phyloP scores from a whole-genome alignment of 2,888 invertebrate species.

The Auanema sp. region DNA sequence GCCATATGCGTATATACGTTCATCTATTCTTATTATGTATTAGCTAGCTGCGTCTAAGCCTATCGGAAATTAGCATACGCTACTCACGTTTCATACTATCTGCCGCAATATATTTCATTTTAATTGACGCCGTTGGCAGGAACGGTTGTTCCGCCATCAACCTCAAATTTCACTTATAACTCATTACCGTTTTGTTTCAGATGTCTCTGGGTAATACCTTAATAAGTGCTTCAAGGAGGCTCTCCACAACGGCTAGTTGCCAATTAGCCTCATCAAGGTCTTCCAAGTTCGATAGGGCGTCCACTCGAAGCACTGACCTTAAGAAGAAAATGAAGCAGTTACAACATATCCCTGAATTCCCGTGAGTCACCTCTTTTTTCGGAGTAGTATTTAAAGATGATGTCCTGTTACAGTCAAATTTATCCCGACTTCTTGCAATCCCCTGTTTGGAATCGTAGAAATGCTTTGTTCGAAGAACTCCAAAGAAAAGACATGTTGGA shows the following conservation, averaged over 20 bases:
- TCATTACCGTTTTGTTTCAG: slow-evolving; percentile 4
- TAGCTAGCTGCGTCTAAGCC: too few species aligned
- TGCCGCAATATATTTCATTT: too few species aligned
- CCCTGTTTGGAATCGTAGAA: slow-evolving; percentile 57
- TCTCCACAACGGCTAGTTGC: not conserved
- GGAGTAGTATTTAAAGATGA: not conserved
- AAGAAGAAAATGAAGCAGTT: slow-evolving; percentile 18
- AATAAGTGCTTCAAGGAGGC: not conserved
- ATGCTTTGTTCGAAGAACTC: slow-evolving; percentile 74
- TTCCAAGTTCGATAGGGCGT: slow-evolving; percentile 14
- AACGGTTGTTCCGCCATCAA: not conserved
- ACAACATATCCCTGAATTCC: slow-evolving; percentile 28
- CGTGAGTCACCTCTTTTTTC: slow-evolving; percentile 21
- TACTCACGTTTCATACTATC: too few species aligned
- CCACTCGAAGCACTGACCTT: slow-evolving; percentile 11
- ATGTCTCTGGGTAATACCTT: not conserved
- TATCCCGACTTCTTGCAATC: slow-evolving; percentile 62
- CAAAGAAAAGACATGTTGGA: slow-evolving; percentile 90
- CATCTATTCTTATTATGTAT: too few species aligned
- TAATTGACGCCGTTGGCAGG: too few species aligned
- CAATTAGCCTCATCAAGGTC: not conserved
- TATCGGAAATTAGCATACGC: too few species aligned
- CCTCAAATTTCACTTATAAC: not conserved
- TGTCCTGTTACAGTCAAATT: slow-evolving; percentile 16
- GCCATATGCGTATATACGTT: too few species aligned